These are phyloP conservation scores for Iphiclides podalirius DNA, from an alignment of 2,888 invertebrate genomes.

Conservation along the genomic window DNA sequence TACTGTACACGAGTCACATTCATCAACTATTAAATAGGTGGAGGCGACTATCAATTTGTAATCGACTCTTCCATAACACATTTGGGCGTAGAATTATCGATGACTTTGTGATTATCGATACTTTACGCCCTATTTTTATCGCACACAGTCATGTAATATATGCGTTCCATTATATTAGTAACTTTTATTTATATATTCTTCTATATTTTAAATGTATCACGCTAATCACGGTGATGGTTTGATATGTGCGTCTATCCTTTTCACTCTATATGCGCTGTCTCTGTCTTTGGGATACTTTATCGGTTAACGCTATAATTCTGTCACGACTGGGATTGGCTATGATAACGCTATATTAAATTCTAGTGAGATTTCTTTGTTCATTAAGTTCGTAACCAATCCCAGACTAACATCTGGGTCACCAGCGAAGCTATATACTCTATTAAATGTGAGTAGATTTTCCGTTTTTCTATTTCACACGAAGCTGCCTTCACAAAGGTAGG, in stretches of 20 bases:
- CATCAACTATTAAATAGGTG: slow-evolving; percentile 47
- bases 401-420: background rate
- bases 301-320: slow-evolving; percentile 5
- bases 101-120: too few relatives aligned
- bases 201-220: slow-evolving; percentile 36
- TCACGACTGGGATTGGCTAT: slow-evolving; percentile 8
- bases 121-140: slow-evolving; percentile 8
- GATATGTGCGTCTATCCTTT: slow-evolving; percentile 54
- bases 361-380: background rate
- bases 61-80: slow-evolving; percentile 1
- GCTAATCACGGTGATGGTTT: slow-evolving; percentile 76
- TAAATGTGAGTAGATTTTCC: slow-evolving; percentile 5
- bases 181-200: slow-evolving; percentile 27
- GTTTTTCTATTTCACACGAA: slow-evolving; percentile 29
- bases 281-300: slow-evolving; percentile 39
- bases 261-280: slow-evolving; percentile 29
- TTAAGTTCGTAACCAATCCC: background rate
- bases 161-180: slow-evolving; percentile 18
- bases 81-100: slow-evolving; percentile 12
- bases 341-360: background rate
- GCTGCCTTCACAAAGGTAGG: slow-evolving; percentile 68
- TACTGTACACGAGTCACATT: slow-evolving; percentile 46
- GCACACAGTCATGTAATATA: slow-evolving; percentile 14
- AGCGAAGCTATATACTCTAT: slow-evolving; percentile 5
- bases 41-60: slow-evolving; percentile 40